A percentile compares a stretch with the other conserved stretches of the same genome.
phyloP scores from a whole-genome alignment of 2,113 vertebrate genomes.

The western clawed frog (Xenopus tropicalis) region DNA sequence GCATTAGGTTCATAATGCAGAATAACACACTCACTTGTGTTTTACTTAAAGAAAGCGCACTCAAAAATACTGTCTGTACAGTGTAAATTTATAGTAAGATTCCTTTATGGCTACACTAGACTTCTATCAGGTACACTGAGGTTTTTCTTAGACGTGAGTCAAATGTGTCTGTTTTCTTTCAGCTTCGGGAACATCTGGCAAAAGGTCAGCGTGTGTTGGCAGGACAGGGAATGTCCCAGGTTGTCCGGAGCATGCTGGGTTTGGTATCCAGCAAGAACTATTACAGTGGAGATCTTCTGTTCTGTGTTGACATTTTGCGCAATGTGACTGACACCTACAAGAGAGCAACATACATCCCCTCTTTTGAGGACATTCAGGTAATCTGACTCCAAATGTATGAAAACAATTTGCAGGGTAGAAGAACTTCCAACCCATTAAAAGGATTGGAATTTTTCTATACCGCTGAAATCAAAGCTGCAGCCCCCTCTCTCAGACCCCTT shows the following conservation, averaged over 20 bases:
- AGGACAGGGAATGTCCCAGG: slow-evolving; percentile 96
- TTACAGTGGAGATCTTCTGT: slow-evolving; percentile 97
- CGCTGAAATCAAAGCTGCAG: too few relatives aligned
- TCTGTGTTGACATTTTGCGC: slow-evolving; percentile 98
- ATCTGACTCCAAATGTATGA: neutral
- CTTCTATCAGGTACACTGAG: too few relatives aligned
- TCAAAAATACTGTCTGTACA: too few relatives aligned
- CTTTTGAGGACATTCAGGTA: slow-evolving; percentile 95
- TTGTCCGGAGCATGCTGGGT: slow-evolving; percentile 93
- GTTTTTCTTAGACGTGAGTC: too few relatives aligned
- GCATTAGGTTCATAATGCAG: too few relatives aligned
- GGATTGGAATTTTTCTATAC: too few relatives aligned
- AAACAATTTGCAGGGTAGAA: neutral
- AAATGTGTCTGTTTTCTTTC: slow-evolving; percentile 1
- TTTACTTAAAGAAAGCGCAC: too few relatives aligned
- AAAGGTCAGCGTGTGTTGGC: slow-evolving; percentile 98
- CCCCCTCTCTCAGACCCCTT: too few relatives aligned
- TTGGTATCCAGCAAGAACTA: slow-evolving; percentile 90
- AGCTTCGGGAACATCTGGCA: slow-evolving; percentile 97
- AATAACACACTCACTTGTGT: too few relatives aligned
- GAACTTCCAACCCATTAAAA: too few relatives aligned
- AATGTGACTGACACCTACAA: slow-evolving; percentile 99
- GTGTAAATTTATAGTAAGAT: too few relatives aligned
- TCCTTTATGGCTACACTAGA: too few relatives aligned
- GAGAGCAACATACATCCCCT: slow-evolving; percentile 95